Percentiles rank a stretch among this genome's conserved stretches.
Evolutionary conservation across 2,797 vertebrate genomes (phyloP).

Genomic region (Delichon dasypus): DNA sequence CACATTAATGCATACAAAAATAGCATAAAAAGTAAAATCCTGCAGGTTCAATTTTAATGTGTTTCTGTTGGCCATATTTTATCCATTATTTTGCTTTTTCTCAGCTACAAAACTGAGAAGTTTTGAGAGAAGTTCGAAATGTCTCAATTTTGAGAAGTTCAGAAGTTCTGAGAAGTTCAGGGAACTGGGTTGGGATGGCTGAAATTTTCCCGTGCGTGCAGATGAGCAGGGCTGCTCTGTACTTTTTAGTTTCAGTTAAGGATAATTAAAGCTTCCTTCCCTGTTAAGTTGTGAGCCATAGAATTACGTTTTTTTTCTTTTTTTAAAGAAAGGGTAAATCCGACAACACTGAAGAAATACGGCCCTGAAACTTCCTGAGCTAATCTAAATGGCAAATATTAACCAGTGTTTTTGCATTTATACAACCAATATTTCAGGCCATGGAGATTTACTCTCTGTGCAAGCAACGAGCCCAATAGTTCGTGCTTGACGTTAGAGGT

Average conservation of each 20-base stretch:
- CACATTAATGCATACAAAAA: neutral
- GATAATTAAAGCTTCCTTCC: neutral
- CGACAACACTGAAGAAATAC: neutral
- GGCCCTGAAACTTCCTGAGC: neutral
- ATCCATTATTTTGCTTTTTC: neutral
- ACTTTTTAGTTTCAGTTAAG: neutral
- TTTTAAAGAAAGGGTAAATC: neutral
- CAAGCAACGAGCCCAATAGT: neutral
- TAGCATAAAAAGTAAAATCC: neutral
- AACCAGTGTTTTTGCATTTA: neutral
- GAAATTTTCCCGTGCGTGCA: neutral
- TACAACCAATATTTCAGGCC: neutral
- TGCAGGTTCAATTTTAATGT: neutral
- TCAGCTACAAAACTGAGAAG: neutral
- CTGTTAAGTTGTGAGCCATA: neutral
- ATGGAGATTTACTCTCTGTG: neutral
- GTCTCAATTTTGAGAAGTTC: neutral
- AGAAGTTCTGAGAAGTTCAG: neutral
- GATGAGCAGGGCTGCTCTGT: neutral
- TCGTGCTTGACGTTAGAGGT: neutral
- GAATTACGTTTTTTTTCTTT: neutral
- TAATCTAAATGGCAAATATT: neutral
- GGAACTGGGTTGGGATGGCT: neutral
- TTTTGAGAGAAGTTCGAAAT: neutral
- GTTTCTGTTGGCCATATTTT: neutral